Conservation (phyloP, 30 jellyfish, hydroid and myxozoan species). For the Cassiopea xamachana region DNA sequence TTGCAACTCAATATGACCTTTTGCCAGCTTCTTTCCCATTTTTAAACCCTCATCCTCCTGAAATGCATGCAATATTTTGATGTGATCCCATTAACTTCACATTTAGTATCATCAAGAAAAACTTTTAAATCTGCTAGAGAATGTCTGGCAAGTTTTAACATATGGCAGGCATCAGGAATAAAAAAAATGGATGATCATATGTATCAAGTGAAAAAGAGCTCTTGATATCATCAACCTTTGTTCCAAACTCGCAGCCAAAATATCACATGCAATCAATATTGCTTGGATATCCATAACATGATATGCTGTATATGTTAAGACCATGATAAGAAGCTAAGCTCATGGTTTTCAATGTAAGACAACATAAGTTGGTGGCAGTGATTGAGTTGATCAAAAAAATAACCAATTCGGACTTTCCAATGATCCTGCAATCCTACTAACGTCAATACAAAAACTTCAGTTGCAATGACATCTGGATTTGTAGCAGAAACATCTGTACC, state of each 20-base stretch:
- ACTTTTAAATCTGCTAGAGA: conserved; percentile 43
- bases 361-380: conserved; percentile 17
- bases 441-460: conserved; percentile 40
- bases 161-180: conserved; percentile 61
- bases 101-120: conserved; percentile 31
- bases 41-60: conserved; percentile 39
- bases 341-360: not conserved
- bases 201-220: not conserved
- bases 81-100: conserved; percentile 37
- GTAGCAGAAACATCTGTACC: conserved; percentile 16
- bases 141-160: conserved; percentile 63
- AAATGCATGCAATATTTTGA: conserved; percentile 17
- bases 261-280: conserved; percentile 27
- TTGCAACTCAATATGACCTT: conserved; percentile 24
- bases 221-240: conserved; percentile 13
- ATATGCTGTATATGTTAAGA: conserved; percentile 1
- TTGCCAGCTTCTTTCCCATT: conserved; percentile 19
- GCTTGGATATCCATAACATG: conserved; percentile 48
- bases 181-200: conserved; percentile 1
- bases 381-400: conserved; percentile 12
- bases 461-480: conserved; percentile 22
- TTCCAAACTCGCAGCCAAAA: conserved; percentile 36
- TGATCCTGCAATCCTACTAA: conserved; percentile 40
- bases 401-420: conserved; percentile 49
- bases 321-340: not conserved